Evolutionary conservation across 2,888 invertebrate genomes (phyloP), one percentile per base, ranked within the genome.

Genomic region (Myopa testacea): DNA sequence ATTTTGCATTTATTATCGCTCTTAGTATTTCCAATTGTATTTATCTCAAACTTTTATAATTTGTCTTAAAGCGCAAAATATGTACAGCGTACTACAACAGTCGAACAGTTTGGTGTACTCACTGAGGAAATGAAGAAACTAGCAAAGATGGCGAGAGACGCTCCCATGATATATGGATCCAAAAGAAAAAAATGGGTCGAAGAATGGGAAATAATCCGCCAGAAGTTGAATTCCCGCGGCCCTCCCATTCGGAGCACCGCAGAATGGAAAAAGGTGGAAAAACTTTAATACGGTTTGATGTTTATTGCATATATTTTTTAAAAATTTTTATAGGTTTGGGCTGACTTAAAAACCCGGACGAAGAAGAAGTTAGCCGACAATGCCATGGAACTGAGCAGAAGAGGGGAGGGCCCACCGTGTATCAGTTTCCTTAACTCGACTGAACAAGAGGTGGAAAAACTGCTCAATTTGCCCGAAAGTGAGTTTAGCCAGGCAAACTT

Each of bases 141-240:
- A n/a, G n/a, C 58, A 6, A 6, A 12, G 58, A 16, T 58, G 19
- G 58, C n/a, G n/a, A 58, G 12, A 58, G 58, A 19, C n/a, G 58
- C 58, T 58, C 58, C 58, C 5, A 58, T 19, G 6, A 16, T n/a
- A 5, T 16, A 6, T n/a, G 14, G 16, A 12, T n/a, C 5, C 58
- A 58, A 58, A 58, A 16, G n/a, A 16, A 16, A 58, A 19, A 73
- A 79, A 70, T 34, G 67, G 67, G 38, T 19, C 26, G 67, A 40
- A 16, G 26, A 37, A 14, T 16, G 10, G 74, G 71, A 65, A 63
- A 62, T 19, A 73, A 34, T 65, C 16, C 14, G 38, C 8, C 19
- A 14, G 6, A 40, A 10, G 6, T 40, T 67, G 10, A 40, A 40
- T 40, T 40, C 38, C 38, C 6, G 7, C n/a, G 40, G 67, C 6